These are phyloP conservation scores for Caenorhabditis sulstoni DNA, from an alignment of 2,888 invertebrate species.

Conservation along the genomic window DNA sequence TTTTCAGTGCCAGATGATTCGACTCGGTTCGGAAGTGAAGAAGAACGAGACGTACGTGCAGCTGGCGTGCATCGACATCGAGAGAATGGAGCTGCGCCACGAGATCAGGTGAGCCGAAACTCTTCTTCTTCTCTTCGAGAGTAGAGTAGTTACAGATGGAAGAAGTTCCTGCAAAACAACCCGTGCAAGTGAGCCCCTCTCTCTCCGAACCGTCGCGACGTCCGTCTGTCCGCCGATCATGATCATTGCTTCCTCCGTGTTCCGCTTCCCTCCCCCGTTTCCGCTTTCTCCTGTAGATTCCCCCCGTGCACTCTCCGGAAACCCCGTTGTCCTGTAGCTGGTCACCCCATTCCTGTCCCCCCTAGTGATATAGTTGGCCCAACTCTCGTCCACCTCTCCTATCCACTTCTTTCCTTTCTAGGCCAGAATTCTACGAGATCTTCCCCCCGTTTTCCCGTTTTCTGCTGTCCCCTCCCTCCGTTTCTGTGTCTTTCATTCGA, in stretches of 20 bases:
- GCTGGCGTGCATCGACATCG: conserved; percentile 77
- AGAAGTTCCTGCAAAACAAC: conserved; percentile 64
- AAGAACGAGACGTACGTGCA: conserved; percentile 77
- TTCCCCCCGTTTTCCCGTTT: conserved; percentile 4
- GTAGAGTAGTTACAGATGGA: conserved; percentile 59
- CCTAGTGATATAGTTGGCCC: conserved; percentile 38
- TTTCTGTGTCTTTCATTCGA: conserved; percentile 23
- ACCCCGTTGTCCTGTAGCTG: conserved; percentile 36
- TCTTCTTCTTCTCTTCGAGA: conserved; percentile 7
- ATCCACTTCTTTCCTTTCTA: conserved; percentile 22
- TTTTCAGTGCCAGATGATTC: conserved; percentile 75
- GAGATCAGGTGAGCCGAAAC: conserved; percentile 43
- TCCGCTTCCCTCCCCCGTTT: not conserved
- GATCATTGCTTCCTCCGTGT: conserved; percentile 24
- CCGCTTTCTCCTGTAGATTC: not conserved
- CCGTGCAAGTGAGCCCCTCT: conserved; percentile 33
- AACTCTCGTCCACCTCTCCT: conserved; percentile 13
- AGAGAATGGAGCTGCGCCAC: conserved; percentile 74
- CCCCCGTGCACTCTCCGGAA: conserved; percentile 31
- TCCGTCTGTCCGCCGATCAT: conserved; percentile 24
- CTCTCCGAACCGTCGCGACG: conserved; percentile 31
- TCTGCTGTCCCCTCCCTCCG: conserved; percentile 1
- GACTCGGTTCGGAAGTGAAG: conserved; percentile 74
- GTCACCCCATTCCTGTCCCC: conserved; percentile 23
- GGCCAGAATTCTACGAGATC: conserved; percentile 21